A percentile compares a stretch with the other conserved stretches of the same genome.
These are phyloP conservation scores for Struthio camelus DNA, from an alignment of 2,113 vertebrate species.

Conservation along the genomic window DNA sequence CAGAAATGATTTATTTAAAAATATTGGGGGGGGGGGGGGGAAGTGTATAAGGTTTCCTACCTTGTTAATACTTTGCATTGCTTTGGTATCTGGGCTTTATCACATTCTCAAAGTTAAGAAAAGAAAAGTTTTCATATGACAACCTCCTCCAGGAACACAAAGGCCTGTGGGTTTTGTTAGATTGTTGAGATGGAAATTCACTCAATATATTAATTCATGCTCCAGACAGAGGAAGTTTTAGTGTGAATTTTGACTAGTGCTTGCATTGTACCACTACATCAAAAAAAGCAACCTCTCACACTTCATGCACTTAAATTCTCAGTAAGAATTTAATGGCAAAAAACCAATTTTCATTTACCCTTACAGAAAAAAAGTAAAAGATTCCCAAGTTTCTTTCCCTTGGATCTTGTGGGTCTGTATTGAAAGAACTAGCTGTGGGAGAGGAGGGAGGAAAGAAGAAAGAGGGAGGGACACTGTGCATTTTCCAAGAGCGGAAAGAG, in stretches of 20 bases:
- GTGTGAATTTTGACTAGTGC: neutral
- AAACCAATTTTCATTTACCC: neutral
- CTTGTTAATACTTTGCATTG: neutral
- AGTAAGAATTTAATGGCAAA: neutral
- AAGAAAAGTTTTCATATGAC: neutral
- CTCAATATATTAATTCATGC: neutral
- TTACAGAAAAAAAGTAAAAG: neutral
- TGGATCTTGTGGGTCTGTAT: neutral
- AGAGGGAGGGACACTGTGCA: neutral
- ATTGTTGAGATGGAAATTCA: neutral
- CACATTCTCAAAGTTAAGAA: neutral
- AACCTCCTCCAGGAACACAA: neutral
- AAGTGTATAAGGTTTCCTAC: neutral
- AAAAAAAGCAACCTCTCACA: neutral
- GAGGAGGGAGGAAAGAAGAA: neutral
- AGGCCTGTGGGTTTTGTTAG: neutral
- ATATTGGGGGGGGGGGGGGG: neutral
- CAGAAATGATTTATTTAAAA: neutral
- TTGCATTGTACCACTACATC: neutral
- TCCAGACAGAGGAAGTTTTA: neutral
- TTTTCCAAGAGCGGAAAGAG: neutral
- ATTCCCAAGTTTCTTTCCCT: neutral
- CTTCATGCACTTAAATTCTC: neutral
- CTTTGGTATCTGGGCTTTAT: neutral
- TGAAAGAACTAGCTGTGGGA: neutral